Conservation (phyloP, 2,888 invertebrate genomes). For the Ametastegia equiseti region DNA sequence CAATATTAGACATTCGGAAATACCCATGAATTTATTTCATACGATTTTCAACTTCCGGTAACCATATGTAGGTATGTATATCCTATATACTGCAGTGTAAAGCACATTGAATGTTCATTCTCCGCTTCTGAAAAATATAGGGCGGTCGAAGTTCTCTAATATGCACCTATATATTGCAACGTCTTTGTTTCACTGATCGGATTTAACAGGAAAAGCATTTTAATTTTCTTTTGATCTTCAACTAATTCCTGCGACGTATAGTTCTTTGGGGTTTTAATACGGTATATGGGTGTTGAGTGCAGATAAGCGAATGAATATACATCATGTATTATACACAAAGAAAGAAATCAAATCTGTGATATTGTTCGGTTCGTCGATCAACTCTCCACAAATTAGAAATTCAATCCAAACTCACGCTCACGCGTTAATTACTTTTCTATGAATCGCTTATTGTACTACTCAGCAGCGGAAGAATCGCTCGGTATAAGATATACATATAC, state of each 20-base stretch:
- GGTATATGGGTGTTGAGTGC: too few relatives aligned
- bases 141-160: background rate
- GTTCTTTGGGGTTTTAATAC: too few relatives aligned
- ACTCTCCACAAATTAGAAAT: background rate
- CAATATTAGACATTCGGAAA: too few relatives aligned
- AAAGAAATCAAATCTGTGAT: background rate
- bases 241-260: background rate
- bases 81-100: too few relatives aligned
- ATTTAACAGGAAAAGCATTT: background rate
- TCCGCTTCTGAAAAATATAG: background rate
- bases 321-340: background rate
- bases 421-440: slow-evolving; percentile 16
- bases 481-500: too few relatives aligned
- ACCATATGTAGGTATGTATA: too few relatives aligned
- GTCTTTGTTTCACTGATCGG: background rate
- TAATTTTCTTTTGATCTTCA: background rate
- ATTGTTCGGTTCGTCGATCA: background rate
- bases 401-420: background rate
- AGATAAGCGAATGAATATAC: background rate
- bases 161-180: background rate
- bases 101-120: background rate
- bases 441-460: background rate
- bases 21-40: background rate
- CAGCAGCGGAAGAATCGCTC: background rate
- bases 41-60: background rate